Conservation (phyloP, 2,113 vertebrate genomes). For the Lophochroa leadbeateri region DNA sequence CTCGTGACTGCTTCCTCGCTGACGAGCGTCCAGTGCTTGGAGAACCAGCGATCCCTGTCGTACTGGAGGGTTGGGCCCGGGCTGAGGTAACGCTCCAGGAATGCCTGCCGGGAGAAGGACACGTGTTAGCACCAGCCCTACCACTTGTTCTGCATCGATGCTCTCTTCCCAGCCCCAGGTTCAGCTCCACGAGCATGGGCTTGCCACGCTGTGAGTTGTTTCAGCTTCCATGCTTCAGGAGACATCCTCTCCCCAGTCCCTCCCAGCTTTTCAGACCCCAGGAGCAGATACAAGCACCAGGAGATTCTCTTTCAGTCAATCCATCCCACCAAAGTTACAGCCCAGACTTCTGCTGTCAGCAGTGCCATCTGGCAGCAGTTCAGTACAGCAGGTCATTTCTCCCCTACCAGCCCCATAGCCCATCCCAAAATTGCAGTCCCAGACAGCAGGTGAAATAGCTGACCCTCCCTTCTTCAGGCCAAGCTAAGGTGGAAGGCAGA, state of each 20-base stretch:
- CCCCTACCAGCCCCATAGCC: neutral
- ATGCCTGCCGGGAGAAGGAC: constrained; percentile 70
- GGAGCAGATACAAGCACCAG: neutral
- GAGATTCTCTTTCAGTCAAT: neutral
- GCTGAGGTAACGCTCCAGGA: constrained; percentile 81
- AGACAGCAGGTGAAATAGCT: neutral
- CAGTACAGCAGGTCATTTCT: neutral
- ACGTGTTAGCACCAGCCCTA: neutral
- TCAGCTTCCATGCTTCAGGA: neutral
- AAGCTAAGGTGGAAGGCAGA: neutral
- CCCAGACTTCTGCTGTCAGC: neutral
- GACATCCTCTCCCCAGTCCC: neutral
- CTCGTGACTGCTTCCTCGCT: constrained; percentile 81
- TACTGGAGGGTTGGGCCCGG: constrained; percentile 80
- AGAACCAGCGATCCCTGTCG: constrained; percentile 77
- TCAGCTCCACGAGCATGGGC: accelerated
- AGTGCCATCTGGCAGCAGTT: neutral
- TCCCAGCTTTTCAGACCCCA: neutral
- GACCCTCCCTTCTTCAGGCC: neutral
- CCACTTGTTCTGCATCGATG: neutral
- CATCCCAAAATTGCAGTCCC: neutral
- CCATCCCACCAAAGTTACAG: neutral
- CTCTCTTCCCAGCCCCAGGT: neutral
- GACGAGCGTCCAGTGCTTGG: constrained; percentile 78
- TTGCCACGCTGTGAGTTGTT: neutral